Base-by-base conservation (phyloP, 2,888 invertebrate genomes). In the Nomada fabriciana region DNA sequence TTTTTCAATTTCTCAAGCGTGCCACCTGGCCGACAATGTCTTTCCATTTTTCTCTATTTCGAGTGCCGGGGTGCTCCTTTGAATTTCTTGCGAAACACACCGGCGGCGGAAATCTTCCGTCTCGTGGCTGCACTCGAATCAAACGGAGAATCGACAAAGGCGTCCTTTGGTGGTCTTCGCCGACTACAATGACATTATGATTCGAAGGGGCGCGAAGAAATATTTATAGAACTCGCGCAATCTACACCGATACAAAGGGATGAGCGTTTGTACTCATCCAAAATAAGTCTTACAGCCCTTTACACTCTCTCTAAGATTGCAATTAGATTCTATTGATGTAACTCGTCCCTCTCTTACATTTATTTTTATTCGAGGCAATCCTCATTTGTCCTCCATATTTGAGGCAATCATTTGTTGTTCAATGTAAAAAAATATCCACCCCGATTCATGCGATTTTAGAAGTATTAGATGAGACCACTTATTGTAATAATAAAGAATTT, bases 1-100 rank as follows among this genome's bases (percentile, higher is more conserved):
- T 79, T 83, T 83, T 80, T 83, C 83, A 82, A 80, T 86, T 85
- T 85, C 59, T 78, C 78, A 73, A 53, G 29, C 36, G 13, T 25
- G 52, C 23, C 23, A 53, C 36, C 65, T 47, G 15, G 23, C 63
- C 72, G 57, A 68, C 71, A 43, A 65, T 60, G 70, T 70, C 55
- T 55, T 36, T 18, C 20, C 25, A 59, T 68, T 68, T 20, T 13
- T 47, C 25, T 15, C 36, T 57, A n/a, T 25, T 70, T 65, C 50
- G 47, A 59, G 59, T 18, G 76, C 43, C 55, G 67, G 42, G 25
- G 76, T 76, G 52, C 77, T 79, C 74, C 64, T 79, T 79, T 69
- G 80, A 81, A 83, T 83, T 79, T 79, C 42, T 53, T 42, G 63
- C 75, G 60, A 85, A 82, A 80, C 76, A 82, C 70, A 76, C 71